Evolutionary conservation across 2,113 vertebrate species (phyloP).

Genomic region (Heptranchias perlo): DNA sequence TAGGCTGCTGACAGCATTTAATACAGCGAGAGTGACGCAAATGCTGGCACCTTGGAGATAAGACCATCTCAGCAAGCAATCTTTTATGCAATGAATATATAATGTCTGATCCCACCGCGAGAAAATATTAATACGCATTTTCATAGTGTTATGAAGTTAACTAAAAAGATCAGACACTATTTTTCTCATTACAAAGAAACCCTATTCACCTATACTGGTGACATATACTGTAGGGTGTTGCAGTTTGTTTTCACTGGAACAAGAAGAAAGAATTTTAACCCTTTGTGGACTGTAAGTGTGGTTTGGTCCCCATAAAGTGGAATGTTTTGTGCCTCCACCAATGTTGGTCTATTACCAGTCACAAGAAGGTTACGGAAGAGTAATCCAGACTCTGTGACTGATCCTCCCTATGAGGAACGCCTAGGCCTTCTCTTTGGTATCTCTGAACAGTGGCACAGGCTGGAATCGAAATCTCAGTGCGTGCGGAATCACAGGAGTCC

Average conservation of each 20-base stretch:
- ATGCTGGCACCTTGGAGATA: constrained; percentile 24
- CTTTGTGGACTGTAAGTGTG: neutral
- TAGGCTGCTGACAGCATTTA: constrained; percentile 20
- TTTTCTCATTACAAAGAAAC: neutral
- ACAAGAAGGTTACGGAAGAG: neutral
- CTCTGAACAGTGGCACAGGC: neutral
- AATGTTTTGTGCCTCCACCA: neutral
- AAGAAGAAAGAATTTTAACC: neutral
- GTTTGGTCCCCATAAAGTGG: neutral
- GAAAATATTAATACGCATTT: constrained; percentile 12
- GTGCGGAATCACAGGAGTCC: neutral
- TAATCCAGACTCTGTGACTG: neutral
- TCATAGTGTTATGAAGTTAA: neutral
- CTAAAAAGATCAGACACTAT: neutral
- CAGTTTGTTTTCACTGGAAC: neutral
- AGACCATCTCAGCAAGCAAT: neutral
- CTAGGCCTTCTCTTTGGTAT: neutral
- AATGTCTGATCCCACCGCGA: neutral
- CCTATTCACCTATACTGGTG: neutral
- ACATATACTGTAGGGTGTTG: no score
- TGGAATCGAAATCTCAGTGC: neutral
- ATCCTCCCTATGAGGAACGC: neutral
- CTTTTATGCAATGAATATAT: constrained; percentile 28
- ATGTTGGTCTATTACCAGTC: neutral
- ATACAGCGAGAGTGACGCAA: constrained; percentile 26